Evolutionary conservation across 2,797 vertebrate genomes (phyloP), one percentile per base, ranked within the genome.

Genomic region (Chrysocyon brachyurus): DNA sequence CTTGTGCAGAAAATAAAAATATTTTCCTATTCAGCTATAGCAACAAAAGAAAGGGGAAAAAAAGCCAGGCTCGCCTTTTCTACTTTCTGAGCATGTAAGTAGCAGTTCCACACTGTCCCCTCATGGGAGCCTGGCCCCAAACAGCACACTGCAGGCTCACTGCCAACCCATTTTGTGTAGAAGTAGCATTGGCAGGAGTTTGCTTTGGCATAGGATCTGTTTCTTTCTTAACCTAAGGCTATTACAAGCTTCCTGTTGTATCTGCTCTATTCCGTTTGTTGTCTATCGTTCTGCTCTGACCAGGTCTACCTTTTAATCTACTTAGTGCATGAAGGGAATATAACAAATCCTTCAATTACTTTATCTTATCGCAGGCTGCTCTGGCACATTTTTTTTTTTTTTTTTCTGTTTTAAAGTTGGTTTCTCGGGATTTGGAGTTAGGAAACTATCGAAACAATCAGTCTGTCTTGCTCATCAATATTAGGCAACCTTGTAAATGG

Each of bases 1-100:
- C 49, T 88, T 79, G 70, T 64, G 63, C 46, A 88, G 87, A 98
- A 98, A 98, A 97, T 93, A 98, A 98, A 98, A 98, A 98, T 98
- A 98, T 98, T 98, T 98, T 57, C 96, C 93, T 85, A 36, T 63
- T 97, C 94, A n/a, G 4, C 82, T 98, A 93, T 96, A 97, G 84
- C 89, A 97, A 92, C 72, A 97, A 91, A 77, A 46, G 91, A 59
- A 93, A 90, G 90, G 49, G 1, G 36, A 15, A 86, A 82, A 56
- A 93, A 77, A 92, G n/a, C 19, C 59, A 17, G 84, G 4, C 12
- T 90, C 90, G 66, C 36, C 79, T 97, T 98, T 96, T 87, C 90
- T 97, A 90, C 91, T 95, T 97, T 97, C 77, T 97, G n/a, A 73
- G 64, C 24, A 91, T 10, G 57, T 90, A 96, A 95, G 94, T 59